Evolutionary conservation across 2,888 invertebrate genomes (phyloP).

Genomic region (Hedychridium roseum): DNA sequence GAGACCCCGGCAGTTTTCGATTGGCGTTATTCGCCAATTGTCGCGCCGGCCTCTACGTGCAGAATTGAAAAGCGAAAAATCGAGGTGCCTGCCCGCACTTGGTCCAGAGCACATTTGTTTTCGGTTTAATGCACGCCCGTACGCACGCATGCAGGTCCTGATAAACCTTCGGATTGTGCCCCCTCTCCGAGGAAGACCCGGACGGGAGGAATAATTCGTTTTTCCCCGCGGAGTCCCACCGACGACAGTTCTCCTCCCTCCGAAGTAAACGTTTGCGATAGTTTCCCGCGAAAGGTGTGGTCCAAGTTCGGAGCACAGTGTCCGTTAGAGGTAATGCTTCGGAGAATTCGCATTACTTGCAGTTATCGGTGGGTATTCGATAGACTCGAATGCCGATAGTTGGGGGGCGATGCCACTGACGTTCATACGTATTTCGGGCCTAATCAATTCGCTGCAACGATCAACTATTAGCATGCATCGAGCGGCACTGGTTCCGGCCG

Average conservation of each 20-base stretch:
- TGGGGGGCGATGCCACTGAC: slow-evolving; percentile 8
- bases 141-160: neutral
- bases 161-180: neutral
- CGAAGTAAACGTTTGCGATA: slow-evolving; percentile 15
- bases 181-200: too few relatives aligned
- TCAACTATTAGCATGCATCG: slow-evolving; percentile 34
- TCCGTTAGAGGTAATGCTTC: too few relatives aligned
- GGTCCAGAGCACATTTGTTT: slow-evolving; percentile 15
- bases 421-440: slow-evolving; percentile 28
- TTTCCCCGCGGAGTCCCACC: too few relatives aligned
- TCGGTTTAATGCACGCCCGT: slow-evolving; percentile 13
- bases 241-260: too few relatives aligned
- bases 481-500: slow-evolving; percentile 28
- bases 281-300: too few relatives aligned
- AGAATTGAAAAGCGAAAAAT: slow-evolving; percentile 34
- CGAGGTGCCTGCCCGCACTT: neutral
- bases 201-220: too few relatives aligned
- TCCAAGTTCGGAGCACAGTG: too few relatives aligned
- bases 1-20: slow-evolving; percentile 29
- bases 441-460: slow-evolving; percentile 37
- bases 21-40: slow-evolving; percentile 36
- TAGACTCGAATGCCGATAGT: too few relatives aligned
- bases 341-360: too few relatives aligned
- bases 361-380: too few relatives aligned
- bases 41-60: slow-evolving; percentile 13